phyloP scores from a whole-genome alignment of 2,797 vertebrate genomes.

The Hypotaenidia philippensis region DNA sequence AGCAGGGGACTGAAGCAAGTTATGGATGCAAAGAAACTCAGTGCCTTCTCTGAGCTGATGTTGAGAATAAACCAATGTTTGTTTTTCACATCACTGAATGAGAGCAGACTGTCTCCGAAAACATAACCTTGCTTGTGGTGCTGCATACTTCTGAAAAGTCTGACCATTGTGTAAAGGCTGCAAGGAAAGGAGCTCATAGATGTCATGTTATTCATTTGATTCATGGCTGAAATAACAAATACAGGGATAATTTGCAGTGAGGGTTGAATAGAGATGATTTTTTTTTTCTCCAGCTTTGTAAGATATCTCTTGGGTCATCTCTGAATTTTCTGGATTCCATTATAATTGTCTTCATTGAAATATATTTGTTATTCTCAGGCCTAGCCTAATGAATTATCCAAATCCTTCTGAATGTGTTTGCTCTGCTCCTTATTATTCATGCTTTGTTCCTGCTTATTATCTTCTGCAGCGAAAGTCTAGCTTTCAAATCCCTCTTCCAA shows the following conservation, averaged over 20 bases:
- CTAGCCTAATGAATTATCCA: slow-evolving; percentile 53
- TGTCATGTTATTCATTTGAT: background rate
- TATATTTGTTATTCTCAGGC: slow-evolving; percentile 14
- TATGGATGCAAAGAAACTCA: background rate
- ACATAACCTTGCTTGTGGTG: background rate
- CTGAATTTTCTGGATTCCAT: slow-evolving; percentile 12
- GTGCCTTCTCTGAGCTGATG: background rate
- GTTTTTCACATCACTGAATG: background rate
- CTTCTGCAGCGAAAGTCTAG: slow-evolving; percentile 11
- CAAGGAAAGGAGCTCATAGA: background rate
- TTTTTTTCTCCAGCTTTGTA: background rate
- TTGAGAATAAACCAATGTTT: background rate
- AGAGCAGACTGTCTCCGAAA: background rate
- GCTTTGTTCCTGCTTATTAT: slow-evolving; percentile 27
- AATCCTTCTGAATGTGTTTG: slow-evolving; percentile 30
- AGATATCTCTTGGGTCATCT: background rate
- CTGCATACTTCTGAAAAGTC: background rate
- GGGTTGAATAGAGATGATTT: background rate
- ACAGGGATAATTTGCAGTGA: background rate
- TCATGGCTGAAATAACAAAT: background rate
- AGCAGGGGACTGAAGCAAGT: background rate
- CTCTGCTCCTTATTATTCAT: slow-evolving; percentile 32
- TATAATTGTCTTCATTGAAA: background rate
- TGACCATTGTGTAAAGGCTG: background rate
- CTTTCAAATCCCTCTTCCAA: slow-evolving; percentile 44